Conservation (phyloP, 1,140 invertebrate genomes). For the Procambarus clarkii region DNA sequence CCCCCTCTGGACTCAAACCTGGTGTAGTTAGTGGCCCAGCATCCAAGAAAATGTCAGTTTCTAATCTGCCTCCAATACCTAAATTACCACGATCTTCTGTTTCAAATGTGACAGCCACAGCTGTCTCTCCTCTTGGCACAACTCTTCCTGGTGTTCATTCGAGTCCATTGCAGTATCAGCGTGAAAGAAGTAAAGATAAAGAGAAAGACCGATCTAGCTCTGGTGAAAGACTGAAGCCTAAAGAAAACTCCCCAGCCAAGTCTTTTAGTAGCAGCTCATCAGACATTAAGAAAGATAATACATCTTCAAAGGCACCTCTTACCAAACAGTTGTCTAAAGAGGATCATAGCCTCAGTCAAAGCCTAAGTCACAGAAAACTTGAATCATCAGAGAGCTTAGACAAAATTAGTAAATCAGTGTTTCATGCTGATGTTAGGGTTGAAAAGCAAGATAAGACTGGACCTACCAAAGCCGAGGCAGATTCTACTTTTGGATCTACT, state of each 20-base stretch:
- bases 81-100: slow-evolving; percentile 65
- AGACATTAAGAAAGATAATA: slow-evolving; percentile 44
- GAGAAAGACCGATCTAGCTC: slow-evolving; percentile 63
- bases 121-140: slow-evolving; percentile 71
- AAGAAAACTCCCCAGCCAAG: slow-evolving; percentile 49
- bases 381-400: slow-evolving; percentile 50
- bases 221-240: slow-evolving; percentile 39
- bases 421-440: slow-evolving; percentile 12
- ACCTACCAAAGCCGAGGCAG: slow-evolving; percentile 55
- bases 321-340: slow-evolving; percentile 62
- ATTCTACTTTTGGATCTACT: slow-evolving; percentile 48
- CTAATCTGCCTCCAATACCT: slow-evolving; percentile 69
- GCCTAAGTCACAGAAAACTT: slow-evolving; percentile 47
- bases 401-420: slow-evolving; percentile 29
- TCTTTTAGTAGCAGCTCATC: slow-evolving; percentile 22
- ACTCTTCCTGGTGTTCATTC: slow-evolving; percentile 60
- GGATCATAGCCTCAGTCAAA: slow-evolving; percentile 47
- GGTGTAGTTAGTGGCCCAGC: slow-evolving; percentile 88
- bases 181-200: slow-evolving; percentile 64
- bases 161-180: slow-evolving; percentile 62
- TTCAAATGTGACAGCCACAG: slow-evolving; percentile 67
- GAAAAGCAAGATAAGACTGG: slow-evolving; percentile 53
- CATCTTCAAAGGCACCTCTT: slow-evolving; percentile 39
- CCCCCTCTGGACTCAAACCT: slow-evolving; percentile 88
- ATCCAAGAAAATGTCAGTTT: slow-evolving; percentile 81